A percentile compares a stretch with the other conserved stretches of the same genome.
Evolutionary conservation across 2,113 vertebrate genomes (phyloP).

Genomic region (Chloebia gouldiae): DNA sequence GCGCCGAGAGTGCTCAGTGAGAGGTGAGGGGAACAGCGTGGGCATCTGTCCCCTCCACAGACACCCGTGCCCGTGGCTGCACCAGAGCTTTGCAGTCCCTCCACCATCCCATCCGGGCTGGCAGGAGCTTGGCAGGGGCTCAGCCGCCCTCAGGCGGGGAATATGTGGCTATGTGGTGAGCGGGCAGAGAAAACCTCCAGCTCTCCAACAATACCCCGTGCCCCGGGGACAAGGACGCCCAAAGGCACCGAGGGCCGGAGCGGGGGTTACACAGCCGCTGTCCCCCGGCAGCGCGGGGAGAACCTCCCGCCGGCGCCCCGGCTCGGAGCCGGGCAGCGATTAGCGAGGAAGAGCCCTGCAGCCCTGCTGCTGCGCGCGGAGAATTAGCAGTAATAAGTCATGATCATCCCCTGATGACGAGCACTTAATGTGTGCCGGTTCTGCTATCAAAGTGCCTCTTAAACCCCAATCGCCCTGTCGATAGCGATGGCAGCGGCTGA

Average conservation of each 20-base stretch:
- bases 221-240: not conserved
- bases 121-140: not conserved
- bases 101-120: accelerated
- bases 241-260: accelerated
- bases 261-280: not conserved
- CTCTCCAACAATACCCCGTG: accelerated
- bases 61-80: accelerated
- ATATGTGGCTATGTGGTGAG: accelerated
- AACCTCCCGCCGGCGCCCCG: accelerated
- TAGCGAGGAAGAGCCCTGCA: not conserved
- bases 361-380: not conserved
- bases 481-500: conserved; percentile 55
- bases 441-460: conserved; percentile 67
- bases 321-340: not conserved
- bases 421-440: conserved; percentile 64
- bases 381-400: conserved; percentile 62
- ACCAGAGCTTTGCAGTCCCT: not conserved
- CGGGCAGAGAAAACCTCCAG: not conserved
- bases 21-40: accelerated
- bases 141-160: accelerated
- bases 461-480: conserved; percentile 64
- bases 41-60: not conserved
- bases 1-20: not conserved
- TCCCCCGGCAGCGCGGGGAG: accelerated
- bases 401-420: conserved; percentile 64